These are phyloP conservation scores for Amblyteles armatorius DNA, from an alignment of 2,888 invertebrate species.

Conservation along the genomic window DNA sequence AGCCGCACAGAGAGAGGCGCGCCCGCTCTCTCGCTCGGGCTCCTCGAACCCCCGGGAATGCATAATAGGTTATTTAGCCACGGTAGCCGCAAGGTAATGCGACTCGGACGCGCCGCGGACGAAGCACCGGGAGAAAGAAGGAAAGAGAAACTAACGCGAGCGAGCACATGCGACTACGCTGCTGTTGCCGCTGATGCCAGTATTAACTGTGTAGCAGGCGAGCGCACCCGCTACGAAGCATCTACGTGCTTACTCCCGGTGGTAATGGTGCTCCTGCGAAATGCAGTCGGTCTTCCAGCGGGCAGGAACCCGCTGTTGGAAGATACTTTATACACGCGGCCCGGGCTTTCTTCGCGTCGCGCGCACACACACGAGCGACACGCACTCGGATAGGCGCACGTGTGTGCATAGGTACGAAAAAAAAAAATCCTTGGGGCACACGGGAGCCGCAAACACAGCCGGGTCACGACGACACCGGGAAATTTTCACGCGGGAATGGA, in stretches of 20 bases:
- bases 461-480: constrained; percentile 11
- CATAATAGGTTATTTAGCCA: constrained; percentile 81
- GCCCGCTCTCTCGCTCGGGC: constrained; percentile 50
- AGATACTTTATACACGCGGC: constrained; percentile 43
- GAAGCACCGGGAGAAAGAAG: constrained; percentile 21
- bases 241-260: constrained; percentile 27
- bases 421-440: constrained; percentile 29
- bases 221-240: constrained; percentile 5
- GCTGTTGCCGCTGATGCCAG: background rate
- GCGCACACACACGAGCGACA: constrained; percentile 1
- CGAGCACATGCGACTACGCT: constrained; percentile 15
- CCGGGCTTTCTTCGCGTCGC: constrained; percentile 23
- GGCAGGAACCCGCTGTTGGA: constrained; percentile 32
- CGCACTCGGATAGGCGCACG: constrained; percentile 28
- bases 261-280: constrained; percentile 40
- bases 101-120: constrained; percentile 62
- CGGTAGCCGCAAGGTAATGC: constrained; percentile 73
- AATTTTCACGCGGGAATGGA: constrained; percentile 53
- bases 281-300: constrained; percentile 45
- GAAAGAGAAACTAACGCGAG: constrained; percentile 42
- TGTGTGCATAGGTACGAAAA: constrained; percentile 17
- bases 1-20: constrained; percentile 44
- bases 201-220: constrained; percentile 12
- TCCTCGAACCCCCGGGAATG: constrained; percentile 71
- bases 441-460: constrained; percentile 12